phyloP scores from a whole-genome alignment of 2,888 invertebrate species.

The Caenorhabditis panamensis region DNA sequence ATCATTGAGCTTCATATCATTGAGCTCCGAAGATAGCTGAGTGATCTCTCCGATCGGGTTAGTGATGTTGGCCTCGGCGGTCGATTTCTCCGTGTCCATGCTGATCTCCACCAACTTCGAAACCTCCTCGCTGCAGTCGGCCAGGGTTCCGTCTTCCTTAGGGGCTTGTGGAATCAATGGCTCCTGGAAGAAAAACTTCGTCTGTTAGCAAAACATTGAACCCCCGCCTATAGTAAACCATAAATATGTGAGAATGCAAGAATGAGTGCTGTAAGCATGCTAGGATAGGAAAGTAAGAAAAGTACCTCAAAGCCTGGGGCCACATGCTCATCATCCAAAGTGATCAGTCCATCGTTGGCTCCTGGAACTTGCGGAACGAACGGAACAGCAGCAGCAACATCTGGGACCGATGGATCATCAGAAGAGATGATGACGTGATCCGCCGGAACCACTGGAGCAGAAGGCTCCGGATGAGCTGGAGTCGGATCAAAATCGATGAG shows the following conservation, averaged over 20 bases:
- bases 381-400: conserved; percentile 36
- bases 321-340: conserved; percentile 28
- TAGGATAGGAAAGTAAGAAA: background rate
- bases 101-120: conserved; percentile 41
- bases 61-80: conserved; percentile 2
- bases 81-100: conserved; percentile 56
- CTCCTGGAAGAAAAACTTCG: conserved; percentile 23
- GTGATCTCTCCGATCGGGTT: conserved; percentile 35
- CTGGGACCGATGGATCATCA: conserved; percentile 27
- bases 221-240: too few species aligned
- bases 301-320: conserved; percentile 55
- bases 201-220: background rate
- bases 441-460: conserved; percentile 35
- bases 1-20: conserved; percentile 27
- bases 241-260: background rate
- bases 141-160: conserved; percentile 41
- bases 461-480: conserved; percentile 38
- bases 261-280: background rate
- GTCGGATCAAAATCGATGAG: background rate
- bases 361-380: conserved; percentile 33
- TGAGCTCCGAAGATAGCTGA: conserved; percentile 15
- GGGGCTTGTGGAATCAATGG: conserved; percentile 50
- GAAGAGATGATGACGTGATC: conserved; percentile 40
- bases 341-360: conserved; percentile 25
- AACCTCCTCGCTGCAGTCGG: conserved; percentile 53